Base-by-base conservation (phyloP, 2,113 vertebrate species). In the Actenoides lindsayi region DNA sequence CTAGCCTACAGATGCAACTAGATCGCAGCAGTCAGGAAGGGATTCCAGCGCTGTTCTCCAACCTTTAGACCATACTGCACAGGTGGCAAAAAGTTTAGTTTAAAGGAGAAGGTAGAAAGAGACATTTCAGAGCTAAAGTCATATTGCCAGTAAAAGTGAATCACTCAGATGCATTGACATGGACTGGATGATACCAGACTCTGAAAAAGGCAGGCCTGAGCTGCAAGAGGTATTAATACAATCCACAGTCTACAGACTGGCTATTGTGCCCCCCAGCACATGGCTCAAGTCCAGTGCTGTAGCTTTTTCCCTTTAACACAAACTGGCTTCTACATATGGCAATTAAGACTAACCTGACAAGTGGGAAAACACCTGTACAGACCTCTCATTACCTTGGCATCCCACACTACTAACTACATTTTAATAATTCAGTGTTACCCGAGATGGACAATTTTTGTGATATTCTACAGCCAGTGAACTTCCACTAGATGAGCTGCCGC, bases 291-390 rank as follows among this genome's bases (percentile, higher is more conserved):
- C 83, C 50, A 19, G n/a, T 1, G 2, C 21, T 54, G 18, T 77
- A 86, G 54, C 23, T 82, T 96, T 97, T 86, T 51, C 74, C 51
- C 77, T 83, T 93, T 87, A 94, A 87, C 78, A 35, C 39, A 96
- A 92, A 81, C 48, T 94, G 76, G 60, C 64, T 83, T 96, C 91
- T 94, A 93, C 87, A 57, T 53, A 91, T 41, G 63, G 70, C 93
- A 96, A 82, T 90, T 90, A 98, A 98, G 97, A 91, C 56, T 96
- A 96, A 96, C 83, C 79, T 88, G 79, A 87, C 93, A 96, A 91
- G 56, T 92, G 89, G 79, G 74, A 88, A 94, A 97, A 95, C 68
- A 83, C 96, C 90, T 94, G 83, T 90, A 89, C 69, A 90, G 62
- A 82, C 70, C 56, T 54, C 76, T 97, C 88, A 69, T 89, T 71